Evolutionary conservation across 2,797 vertebrate species (phyloP).

Genomic region (Poeciliopsis presidionis): DNA sequence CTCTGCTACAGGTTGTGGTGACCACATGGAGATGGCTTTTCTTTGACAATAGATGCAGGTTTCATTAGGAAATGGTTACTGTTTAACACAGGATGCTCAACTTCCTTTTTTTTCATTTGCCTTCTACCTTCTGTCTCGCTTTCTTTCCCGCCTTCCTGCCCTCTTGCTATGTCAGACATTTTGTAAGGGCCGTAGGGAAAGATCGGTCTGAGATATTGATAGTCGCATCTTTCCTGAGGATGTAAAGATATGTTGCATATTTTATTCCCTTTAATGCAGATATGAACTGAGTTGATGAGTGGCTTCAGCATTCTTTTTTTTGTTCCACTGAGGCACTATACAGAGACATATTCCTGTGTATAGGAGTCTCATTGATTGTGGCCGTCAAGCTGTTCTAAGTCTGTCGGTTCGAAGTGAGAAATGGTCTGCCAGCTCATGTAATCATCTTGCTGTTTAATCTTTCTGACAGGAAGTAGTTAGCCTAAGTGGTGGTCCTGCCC

Average conservation of each 20-base stretch:
- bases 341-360: slow-evolving; percentile 19
- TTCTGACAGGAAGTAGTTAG: slow-evolving; percentile 88
- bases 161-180: slow-evolving; percentile 14
- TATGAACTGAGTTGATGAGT: slow-evolving; percentile 2
- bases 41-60: slow-evolving; percentile 68
- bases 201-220: slow-evolving; percentile 26
- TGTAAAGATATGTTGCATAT: slow-evolving; percentile 1
- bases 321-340: not conserved
- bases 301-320: slow-evolving; percentile 3
- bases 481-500: slow-evolving; percentile 85
- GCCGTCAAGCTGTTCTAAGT: slow-evolving; percentile 20
- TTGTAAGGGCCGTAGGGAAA: slow-evolving; percentile 13
- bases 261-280: slow-evolving; percentile 8
- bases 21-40: slow-evolving; percentile 58
- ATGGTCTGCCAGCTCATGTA: slow-evolving; percentile 42
- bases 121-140: slow-evolving; percentile 52
- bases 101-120: slow-evolving; percentile 75
- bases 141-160: slow-evolving; percentile 43
- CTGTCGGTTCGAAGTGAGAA: slow-evolving; percentile 41
- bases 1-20: slow-evolving; percentile 28
- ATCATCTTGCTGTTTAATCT: slow-evolving; percentile 78
- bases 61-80: slow-evolving; percentile 75
- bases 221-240: slow-evolving; percentile 17
- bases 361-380: slow-evolving; percentile 43
- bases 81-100: slow-evolving; percentile 81